Evolutionary conservation across 1,140 invertebrate species (phyloP), one percentile per base, ranked within the genome.

Genomic region (Cyclina sinensis): DNA sequence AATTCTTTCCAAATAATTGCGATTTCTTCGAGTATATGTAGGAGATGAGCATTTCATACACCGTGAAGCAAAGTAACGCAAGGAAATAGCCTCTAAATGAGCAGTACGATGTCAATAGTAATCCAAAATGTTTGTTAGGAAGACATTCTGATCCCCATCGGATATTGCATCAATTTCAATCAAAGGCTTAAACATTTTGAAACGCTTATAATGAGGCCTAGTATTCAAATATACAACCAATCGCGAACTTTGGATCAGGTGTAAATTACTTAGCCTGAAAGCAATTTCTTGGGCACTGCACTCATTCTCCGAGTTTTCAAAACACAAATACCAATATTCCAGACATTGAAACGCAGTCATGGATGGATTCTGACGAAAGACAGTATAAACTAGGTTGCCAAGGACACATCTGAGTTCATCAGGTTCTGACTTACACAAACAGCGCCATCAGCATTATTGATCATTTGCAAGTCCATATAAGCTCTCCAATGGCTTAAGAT

Each of bases 351-450:
- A 43, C 4, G 57, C 18, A 16, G 4, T 5, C 54, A 57, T 57
- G 35, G 24, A 21, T 21, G 79, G 79, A 35, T 81, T 57, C 54
- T 81, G 51, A 35, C 18, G 51, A 27, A 81, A 81, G 32, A 81
- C 27, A 57, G 79, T 81, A 43, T 59, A n/a, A 0, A 81, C 35
- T n/a, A 81, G 35, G 18, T 81, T 81, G 11, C 0, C 48, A 12
- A 59, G 79, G 9, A 32, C 79, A 81, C 57, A 59, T 59, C 57
- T 7, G 24, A 59, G 57, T 39, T 81, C 51, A 59, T 81, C 51
- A 30, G 51, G 51, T 27, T 81, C 51, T 24, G 79, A 81, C 59
- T 62, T 81, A 54, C 51, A 81, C n/a, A 81, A 32, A 30, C 79
- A 43, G 79, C 79, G 16, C 30, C 74, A n/a, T 78, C 24, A 0